These are phyloP conservation scores for Melanaphis sacchari DNA, from an alignment of 1,140 invertebrate species.

Conservation along the genomic window DNA sequence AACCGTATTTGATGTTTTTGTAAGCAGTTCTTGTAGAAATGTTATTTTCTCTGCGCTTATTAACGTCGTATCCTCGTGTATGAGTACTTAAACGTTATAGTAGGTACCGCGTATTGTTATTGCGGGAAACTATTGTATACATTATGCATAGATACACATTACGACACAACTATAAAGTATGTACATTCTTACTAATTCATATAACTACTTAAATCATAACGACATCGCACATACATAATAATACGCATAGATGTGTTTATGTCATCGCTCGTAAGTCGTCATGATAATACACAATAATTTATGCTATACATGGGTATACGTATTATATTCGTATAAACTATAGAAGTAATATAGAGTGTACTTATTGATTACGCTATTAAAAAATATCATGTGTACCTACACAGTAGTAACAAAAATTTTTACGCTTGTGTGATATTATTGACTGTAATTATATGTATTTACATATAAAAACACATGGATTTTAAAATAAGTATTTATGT, in stretches of 20 bases:
- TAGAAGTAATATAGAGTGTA: no score
- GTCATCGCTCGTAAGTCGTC: background rate
- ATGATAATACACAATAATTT: background rate
- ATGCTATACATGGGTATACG: background rate
- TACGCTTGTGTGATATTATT: background rate
- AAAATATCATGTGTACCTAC: conserved; percentile 8
- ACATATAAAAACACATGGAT: background rate
- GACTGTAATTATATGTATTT: background rate
- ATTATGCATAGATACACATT: no score
- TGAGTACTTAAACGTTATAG: no score
- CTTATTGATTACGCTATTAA: background rate
- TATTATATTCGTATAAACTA: no score
- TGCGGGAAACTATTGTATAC: no score
- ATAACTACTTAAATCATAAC: no score
- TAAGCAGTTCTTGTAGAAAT: background rate
- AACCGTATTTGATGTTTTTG: background rate
- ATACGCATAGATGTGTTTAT: background rate
- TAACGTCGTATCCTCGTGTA: background rate
- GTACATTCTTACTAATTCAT: no score
- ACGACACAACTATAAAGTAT: no score
- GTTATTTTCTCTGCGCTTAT: background rate
- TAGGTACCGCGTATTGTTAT: background rate
- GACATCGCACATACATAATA: background rate
- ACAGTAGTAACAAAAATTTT: no score
- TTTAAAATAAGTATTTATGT: conserved; percentile 3